Percentiles rank a stretch among this genome's conserved stretches.
These are phyloP conservation scores for Odontamblyopus rebecca DNA, from an alignment of 2,797 vertebrate genomes.

Conservation along the genomic window DNA sequence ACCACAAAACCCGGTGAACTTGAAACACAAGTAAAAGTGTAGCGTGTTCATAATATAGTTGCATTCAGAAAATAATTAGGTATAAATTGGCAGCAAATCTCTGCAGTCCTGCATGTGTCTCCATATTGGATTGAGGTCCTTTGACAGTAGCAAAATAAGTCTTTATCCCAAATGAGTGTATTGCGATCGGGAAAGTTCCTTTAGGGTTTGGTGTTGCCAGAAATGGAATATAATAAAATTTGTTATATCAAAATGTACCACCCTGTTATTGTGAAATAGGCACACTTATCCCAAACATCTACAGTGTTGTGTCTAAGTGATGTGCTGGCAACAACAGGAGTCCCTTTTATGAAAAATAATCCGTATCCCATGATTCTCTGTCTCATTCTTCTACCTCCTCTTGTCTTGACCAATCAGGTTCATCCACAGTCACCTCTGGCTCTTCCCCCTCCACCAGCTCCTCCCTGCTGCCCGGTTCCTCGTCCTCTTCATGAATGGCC, in stretches of 20 bases:
- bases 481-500: constrained; percentile 93
- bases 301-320: constrained; percentile 99
- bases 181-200: constrained; percentile 83
- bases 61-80: constrained; percentile 79
- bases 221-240: constrained; percentile 62
- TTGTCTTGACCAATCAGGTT: constrained; percentile 58
- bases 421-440: constrained; percentile 58
- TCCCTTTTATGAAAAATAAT: constrained; percentile 68
- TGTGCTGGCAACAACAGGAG: constrained; percentile 87
- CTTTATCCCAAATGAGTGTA: constrained; percentile 78
- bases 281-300: constrained; percentile 86
- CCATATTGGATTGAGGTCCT: constrained; percentile 60
- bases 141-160: constrained; percentile 75
- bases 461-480: constrained; percentile 84
- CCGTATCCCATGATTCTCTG: constrained; percentile 46
- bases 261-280: constrained; percentile 79
- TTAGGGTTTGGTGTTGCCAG: constrained; percentile 64
- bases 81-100: constrained; percentile 74
- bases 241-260: constrained; percentile 73
- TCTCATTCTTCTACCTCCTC: constrained; percentile 64
- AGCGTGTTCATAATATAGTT: constrained; percentile 64
- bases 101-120: constrained; percentile 63
- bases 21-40: constrained; percentile 63
- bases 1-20: constrained; percentile 52
- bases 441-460: constrained; percentile 70